These are phyloP conservation scores for Lacerta viridis DNA, from an alignment of 2,797 vertebrate species.

Conservation along the genomic window DNA sequence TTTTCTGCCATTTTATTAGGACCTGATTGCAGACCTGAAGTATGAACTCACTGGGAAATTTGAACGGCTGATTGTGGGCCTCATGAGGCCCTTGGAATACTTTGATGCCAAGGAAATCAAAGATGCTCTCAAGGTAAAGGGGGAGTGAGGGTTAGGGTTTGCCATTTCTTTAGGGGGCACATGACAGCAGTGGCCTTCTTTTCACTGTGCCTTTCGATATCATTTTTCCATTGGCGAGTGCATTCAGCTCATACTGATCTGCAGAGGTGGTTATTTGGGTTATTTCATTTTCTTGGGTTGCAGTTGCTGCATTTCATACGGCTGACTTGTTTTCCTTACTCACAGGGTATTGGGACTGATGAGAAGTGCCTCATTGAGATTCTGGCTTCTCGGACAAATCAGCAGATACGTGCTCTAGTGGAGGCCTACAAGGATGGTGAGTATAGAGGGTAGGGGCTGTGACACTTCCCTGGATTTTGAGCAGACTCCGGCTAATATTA, in stretches of 20 bases:
- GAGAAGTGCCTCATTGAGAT: constrained; percentile 96
- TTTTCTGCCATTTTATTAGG: constrained; percentile 78
- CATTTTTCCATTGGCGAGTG: background rate
- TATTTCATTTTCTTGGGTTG: background rate
- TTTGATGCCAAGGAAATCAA: constrained; percentile 96
- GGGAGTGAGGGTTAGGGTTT: background rate
- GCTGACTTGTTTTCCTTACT: constrained; percentile 34
- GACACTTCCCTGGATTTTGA: background rate
- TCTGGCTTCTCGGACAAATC: constrained; percentile 92
- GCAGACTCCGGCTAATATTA: background rate
- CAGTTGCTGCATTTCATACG: background rate
- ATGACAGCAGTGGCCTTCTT: background rate
- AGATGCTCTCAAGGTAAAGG: constrained; percentile 90
- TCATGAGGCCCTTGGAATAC: constrained; percentile 92
- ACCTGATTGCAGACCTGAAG: constrained; percentile 95
- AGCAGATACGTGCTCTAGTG: constrained; percentile 88
- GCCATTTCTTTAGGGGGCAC: background rate
- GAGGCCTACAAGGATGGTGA: constrained; percentile 94
- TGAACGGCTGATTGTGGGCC: constrained; percentile 92
- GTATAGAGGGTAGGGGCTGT: constrained; percentile 30
- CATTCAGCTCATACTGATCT: background rate
- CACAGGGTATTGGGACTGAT: constrained; percentile 89
- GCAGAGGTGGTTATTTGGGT: background rate
- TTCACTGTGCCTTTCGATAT: background rate
- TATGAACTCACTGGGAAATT: constrained; percentile 98